Evolutionary conservation across 2,888 invertebrate species (phyloP).

Genomic region (Caenorhabditis wallacei): DNA sequence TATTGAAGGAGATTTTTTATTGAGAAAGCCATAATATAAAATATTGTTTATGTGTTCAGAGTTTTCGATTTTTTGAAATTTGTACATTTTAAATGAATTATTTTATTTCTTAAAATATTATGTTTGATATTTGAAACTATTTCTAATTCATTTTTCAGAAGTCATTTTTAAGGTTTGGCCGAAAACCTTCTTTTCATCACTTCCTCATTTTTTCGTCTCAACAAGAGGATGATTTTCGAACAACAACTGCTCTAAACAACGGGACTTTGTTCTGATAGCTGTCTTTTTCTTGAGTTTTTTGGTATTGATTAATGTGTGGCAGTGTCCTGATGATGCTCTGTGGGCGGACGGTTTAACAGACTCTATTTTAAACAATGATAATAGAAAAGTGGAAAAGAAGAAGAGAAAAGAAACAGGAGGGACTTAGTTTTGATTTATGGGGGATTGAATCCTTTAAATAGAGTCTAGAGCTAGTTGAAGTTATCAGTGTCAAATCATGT

Average conservation of each 20-base stretch:
- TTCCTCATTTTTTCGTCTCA: not conserved
- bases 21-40: slow-evolving; percentile 19
- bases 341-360: slow-evolving; percentile 6
- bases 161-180: no score
- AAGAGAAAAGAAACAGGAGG: not conserved
- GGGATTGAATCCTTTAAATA: not conserved
- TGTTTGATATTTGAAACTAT: no score
- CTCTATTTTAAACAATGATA: slow-evolving; percentile 8
- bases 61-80: not conserved
- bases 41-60: no score
- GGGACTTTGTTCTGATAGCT: slow-evolving; percentile 5
- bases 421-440: not conserved
- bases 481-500: not conserved
- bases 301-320: not conserved
- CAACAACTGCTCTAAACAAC: slow-evolving; percentile 2
- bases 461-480: not conserved
- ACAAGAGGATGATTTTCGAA: not conserved
- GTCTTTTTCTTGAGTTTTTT: not conserved
- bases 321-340: not conserved
- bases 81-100: slow-evolving; percentile 22
- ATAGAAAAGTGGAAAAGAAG: not conserved
- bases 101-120: not conserved
- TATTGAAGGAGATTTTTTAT: not conserved
- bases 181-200: not conserved
- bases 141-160: no score